Conservation (phyloP, 2,113 vertebrate genomes). For the Tupaia chinensis region DNA sequence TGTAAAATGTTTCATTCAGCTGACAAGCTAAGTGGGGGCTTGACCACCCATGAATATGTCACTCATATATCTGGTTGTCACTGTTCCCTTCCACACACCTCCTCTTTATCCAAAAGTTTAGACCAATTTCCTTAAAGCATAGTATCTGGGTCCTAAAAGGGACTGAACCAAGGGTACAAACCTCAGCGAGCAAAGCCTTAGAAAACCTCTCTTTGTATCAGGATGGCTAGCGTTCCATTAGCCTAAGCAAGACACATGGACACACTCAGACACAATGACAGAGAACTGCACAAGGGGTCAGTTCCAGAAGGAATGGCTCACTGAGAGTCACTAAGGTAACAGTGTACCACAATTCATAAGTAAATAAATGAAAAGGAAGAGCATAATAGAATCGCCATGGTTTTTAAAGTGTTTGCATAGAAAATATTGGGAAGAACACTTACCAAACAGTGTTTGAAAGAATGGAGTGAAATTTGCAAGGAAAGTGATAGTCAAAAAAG, state of each 20-base stretch:
- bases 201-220: not conserved
- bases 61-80: not conserved
- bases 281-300: not conserved
- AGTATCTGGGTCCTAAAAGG: not conserved
- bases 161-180: not conserved
- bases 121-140: not conserved
- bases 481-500: not conserved
- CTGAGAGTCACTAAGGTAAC: not conserved
- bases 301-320: not conserved
- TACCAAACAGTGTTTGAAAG: not conserved
- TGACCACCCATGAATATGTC: not conserved
- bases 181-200: not conserved
- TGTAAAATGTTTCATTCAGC: not conserved
- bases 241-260: not conserved
- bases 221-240: not conserved
- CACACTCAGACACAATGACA: not conserved
- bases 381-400: not conserved
- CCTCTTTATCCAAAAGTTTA: not conserved
- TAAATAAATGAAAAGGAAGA: not conserved
- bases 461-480: conserved; percentile 10
- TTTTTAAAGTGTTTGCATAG: not conserved
- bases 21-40: not conserved
- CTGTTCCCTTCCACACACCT: not conserved
- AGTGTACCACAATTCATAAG: not conserved
- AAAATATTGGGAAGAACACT: not conserved